Percentiles rank a stretch among this genome's conserved stretches.
These are phyloP conservation scores for Labia minor DNA, from an alignment of 2,888 invertebrate species.

Conservation along the genomic window DNA sequence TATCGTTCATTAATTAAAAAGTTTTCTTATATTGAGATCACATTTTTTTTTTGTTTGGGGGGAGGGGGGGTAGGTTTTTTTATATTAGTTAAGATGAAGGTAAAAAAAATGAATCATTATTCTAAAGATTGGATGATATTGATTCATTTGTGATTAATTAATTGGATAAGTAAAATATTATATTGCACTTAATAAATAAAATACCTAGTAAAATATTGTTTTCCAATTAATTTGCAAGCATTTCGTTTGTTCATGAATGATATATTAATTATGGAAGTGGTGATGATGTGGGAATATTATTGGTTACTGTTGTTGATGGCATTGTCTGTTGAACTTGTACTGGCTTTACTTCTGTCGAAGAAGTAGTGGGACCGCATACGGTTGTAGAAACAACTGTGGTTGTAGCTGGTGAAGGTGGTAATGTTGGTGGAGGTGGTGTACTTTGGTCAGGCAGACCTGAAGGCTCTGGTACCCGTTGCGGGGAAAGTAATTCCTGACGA, in stretches of 20 bases:
- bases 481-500: constrained; percentile 56
- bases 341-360: background rate
- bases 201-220: background rate
- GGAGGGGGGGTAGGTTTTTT: too few relatives aligned
- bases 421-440: constrained; percentile 17
- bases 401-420: background rate
- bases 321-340: background rate
- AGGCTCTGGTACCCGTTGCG: constrained; percentile 31
- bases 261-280: background rate
- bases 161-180: background rate
- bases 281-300: background rate
- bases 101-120: too few relatives aligned
- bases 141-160: too few relatives aligned
- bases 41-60: too few relatives aligned
- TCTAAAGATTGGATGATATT: too few relatives aligned
- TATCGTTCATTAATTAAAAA: too few relatives aligned
- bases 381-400: background rate
- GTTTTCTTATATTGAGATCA: too few relatives aligned
- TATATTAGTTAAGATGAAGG: too few relatives aligned
- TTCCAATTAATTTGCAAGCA: background rate
- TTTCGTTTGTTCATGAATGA: background rate
- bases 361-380: background rate
- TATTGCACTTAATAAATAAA: background rate
- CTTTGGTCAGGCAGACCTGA: constrained; percentile 22
- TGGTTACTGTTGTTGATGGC: background rate